phyloP scores from a whole-genome alignment of 2,797 vertebrate species.

The Eospalax fontanierii region DNA sequence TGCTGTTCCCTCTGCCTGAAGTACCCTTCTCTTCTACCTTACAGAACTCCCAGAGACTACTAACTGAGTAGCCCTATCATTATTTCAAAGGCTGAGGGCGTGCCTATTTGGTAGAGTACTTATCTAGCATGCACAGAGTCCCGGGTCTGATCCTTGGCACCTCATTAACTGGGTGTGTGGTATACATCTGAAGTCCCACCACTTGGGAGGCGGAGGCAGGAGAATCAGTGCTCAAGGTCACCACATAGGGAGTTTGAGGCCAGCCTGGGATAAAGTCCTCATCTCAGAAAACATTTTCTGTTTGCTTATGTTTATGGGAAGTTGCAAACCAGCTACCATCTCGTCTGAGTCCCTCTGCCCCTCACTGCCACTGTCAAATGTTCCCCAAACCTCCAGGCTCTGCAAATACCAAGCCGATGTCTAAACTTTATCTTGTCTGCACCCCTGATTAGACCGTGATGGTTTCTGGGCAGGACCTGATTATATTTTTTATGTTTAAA shows the following conservation, averaged over 20 bases:
- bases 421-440: background rate
- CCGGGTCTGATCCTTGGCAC: background rate
- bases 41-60: background rate
- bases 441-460: background rate
- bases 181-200: background rate
- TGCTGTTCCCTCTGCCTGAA: fast-evolving
- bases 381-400: too few relatives aligned
- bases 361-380: background rate
- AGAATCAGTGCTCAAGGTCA: background rate
- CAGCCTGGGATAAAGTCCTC: too few relatives aligned
- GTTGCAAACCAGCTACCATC: background rate
- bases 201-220: background rate
- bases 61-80: too few relatives aligned
- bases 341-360: background rate
- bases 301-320: too few relatives aligned
- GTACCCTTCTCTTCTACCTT: too few relatives aligned
- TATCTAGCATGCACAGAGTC: background rate
- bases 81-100: background rate
- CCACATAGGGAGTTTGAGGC: background rate
- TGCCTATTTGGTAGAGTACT: background rate
- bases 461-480: background rate
- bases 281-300: too few relatives aligned
- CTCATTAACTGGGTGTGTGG: background rate
- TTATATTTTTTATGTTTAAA: background rate
- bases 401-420: background rate